These are phyloP conservation scores for Frankliniella intonsa DNA, from an alignment of 2,888 invertebrate genomes.

Conservation along the genomic window DNA sequence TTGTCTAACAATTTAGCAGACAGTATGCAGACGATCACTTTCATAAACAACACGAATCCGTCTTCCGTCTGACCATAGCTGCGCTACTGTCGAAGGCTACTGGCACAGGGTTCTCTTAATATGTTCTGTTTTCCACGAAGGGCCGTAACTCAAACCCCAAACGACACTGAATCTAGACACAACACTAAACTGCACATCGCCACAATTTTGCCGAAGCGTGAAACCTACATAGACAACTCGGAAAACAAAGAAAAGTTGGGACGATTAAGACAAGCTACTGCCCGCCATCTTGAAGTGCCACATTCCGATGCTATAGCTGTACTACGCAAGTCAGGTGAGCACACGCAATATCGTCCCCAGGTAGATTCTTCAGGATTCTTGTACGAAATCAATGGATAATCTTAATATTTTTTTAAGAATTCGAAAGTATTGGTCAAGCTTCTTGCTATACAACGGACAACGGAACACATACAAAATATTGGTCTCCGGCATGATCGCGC, in stretches of 20 bases:
- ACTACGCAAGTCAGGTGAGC: slow-evolving; percentile 36
- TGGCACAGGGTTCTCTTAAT: background rate
- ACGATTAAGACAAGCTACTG: slow-evolving; percentile 58
- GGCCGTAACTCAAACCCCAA: background rate
- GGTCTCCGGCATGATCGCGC: background rate
- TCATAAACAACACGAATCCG: slow-evolving; percentile 17
- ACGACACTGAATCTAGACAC: slow-evolving; percentile 44
- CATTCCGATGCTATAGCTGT: slow-evolving; percentile 53
- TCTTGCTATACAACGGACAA: background rate
- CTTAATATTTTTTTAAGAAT: background rate
- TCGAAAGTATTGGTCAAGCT: background rate
- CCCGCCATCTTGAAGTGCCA: slow-evolving; percentile 73
- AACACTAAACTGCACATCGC: slow-evolving; percentile 44
- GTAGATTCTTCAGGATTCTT: background rate
- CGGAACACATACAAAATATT: background rate
- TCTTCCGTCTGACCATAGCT: background rate
- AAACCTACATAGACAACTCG: slow-evolving; percentile 43
- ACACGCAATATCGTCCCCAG: background rate
- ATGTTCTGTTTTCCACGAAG: background rate
- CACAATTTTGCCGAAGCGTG: slow-evolving; percentile 42
- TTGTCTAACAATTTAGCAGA: background rate
- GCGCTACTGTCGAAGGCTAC: slow-evolving; percentile 6
- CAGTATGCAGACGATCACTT: slow-evolving; percentile 6
- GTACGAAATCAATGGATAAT: no score
- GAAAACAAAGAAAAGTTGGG: slow-evolving; percentile 46